These are phyloP conservation scores for Dendroctonus valens DNA, from an alignment of 1,140 invertebrate species.

Conservation along the genomic window DNA sequence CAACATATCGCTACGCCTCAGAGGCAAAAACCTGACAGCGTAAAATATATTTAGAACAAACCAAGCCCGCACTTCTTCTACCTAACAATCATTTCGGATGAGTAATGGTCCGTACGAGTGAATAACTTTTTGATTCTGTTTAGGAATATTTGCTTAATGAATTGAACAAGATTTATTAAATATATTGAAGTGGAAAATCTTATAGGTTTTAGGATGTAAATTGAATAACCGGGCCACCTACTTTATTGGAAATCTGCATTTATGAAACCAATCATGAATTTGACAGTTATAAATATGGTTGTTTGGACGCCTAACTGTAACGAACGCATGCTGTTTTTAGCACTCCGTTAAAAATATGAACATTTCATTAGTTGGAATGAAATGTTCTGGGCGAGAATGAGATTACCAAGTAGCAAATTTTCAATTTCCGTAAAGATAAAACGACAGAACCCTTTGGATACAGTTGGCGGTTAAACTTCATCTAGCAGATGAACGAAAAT, in stretches of 20 bases:
- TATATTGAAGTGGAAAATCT: no score
- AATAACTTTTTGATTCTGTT: slow-evolving; percentile 19
- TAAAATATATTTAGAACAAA: slow-evolving; percentile 33
- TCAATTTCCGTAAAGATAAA: slow-evolving; percentile 13
- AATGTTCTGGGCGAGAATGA: no score
- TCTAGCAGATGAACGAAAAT: slow-evolving; percentile 20
- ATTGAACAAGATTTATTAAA: not conserved
- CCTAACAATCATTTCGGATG: slow-evolving; percentile 27
- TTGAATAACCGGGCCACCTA: no score
- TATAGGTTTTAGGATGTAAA: no score
- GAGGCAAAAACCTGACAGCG: slow-evolving; percentile 32
- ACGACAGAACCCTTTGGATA: not conserved
- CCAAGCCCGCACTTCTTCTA: slow-evolving; percentile 9
- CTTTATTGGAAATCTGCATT: no score
- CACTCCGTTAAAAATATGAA: no score
- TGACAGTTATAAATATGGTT: no score
- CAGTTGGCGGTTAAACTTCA: slow-evolving; percentile 3
- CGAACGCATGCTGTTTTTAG: no score
- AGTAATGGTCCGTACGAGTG: slow-evolving; percentile 23
- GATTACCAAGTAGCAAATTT: not conserved
- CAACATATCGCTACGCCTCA: slow-evolving; percentile 29
- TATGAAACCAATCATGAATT: no score
- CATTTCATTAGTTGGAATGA: no score
- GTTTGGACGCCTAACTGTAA: no score
- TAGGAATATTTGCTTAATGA: slow-evolving; percentile 9